Conservation (phyloP, 2,888 invertebrate genomes). For the Stomorhina lunata region DNA sequence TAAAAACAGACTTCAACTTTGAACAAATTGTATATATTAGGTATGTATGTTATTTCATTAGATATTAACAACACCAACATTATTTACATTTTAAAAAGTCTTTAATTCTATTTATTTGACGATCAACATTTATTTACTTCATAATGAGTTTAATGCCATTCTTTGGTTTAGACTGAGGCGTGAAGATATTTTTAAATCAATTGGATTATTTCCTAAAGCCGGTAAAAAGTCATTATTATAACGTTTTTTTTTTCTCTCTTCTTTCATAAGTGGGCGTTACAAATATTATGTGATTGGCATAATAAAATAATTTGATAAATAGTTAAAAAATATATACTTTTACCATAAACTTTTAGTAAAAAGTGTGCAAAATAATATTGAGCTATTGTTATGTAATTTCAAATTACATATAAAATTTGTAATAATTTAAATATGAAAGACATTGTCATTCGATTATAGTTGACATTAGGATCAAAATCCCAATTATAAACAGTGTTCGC, state of each 20-base stretch:
- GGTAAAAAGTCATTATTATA: background rate
- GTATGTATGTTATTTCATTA: background rate
- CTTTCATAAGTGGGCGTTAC: conserved; percentile 41
- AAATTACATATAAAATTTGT: too few species aligned
- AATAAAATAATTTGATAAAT: conserved; percentile 4
- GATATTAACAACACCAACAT: conserved; percentile 13
- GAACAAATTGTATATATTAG: background rate
- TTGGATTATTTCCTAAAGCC: conserved; percentile 26
- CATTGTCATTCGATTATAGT: too few species aligned
- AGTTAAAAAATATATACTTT: background rate
- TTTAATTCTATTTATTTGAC: conserved; percentile 10
- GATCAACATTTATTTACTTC: background rate
- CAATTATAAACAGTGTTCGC: too few species aligned
- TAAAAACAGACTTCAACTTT: conserved; percentile 1
- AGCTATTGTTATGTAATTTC: background rate
- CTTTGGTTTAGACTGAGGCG: conserved; percentile 17
- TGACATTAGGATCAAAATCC: too few species aligned
- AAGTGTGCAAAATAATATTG: background rate
- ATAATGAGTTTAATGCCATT: conserved; percentile 30
- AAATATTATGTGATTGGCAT: conserved; percentile 45
- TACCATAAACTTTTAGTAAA: background rate
- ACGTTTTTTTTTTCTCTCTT: background rate
- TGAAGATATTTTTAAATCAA: conserved; percentile 48
- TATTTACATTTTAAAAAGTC: background rate
- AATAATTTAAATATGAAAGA: too few species aligned